phyloP scores from a whole-genome alignment of 2,888 invertebrate genomes.

The Masnerella sp. region DNA sequence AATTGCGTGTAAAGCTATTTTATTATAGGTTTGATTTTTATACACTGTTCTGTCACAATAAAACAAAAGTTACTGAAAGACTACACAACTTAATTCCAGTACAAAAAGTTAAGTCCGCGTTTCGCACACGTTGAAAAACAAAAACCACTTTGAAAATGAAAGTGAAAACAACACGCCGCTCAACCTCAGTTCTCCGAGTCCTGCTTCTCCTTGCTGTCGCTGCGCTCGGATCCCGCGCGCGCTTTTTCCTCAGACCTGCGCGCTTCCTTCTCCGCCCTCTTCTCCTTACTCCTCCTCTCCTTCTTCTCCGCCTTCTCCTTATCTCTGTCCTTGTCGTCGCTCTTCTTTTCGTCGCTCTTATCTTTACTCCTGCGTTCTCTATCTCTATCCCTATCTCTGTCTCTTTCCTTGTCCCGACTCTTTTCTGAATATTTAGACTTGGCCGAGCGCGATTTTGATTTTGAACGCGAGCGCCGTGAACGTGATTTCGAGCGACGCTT shows the following conservation, averaged over 20 bases:
- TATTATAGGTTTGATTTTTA: slow-evolving; percentile 48
- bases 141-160: neutral
- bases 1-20: slow-evolving; percentile 46
- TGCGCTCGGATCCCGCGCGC: slow-evolving; percentile 60
- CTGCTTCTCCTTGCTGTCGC: slow-evolving; percentile 61
- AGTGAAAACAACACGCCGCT: neutral
- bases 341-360: slow-evolving; percentile 72
- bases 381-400: slow-evolving; percentile 63
- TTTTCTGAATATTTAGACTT: slow-evolving; percentile 76
- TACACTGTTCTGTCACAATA: slow-evolving; percentile 26
- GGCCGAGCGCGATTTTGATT: slow-evolving; percentile 76
- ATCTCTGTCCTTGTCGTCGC: slow-evolving; percentile 73
- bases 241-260: slow-evolving; percentile 63
- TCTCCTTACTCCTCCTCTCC: slow-evolving; percentile 67
- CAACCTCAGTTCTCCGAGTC: slow-evolving; percentile 49
- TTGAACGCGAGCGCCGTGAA: slow-evolving; percentile 77
- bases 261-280: slow-evolving; percentile 68
- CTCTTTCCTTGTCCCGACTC: slow-evolving; percentile 67
- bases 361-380: slow-evolving; percentile 68
- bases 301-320: slow-evolving; percentile 70
- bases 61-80: slow-evolving; percentile 19
- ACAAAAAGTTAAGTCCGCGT: no score
- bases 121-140: neutral
- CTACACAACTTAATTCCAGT: no score
- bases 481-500: slow-evolving; percentile 80